Base-by-base conservation (phyloP, 53 echinoderm and acorn worm genomes). In the Stichopus horrens region DNA sequence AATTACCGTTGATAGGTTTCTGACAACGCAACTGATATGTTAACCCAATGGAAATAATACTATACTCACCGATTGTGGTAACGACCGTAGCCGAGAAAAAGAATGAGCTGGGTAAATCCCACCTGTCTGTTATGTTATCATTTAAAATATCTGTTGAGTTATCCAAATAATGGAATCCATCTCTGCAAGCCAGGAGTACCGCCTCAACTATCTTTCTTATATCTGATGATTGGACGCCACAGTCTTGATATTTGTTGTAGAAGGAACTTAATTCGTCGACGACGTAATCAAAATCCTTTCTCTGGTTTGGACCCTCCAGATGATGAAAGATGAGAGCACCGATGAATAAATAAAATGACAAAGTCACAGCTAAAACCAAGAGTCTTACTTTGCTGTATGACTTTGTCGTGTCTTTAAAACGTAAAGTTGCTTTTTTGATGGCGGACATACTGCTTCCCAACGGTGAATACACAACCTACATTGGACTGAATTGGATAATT, bases 11-110 rank as follows among this genome's bases (percentile, higher is more conserved):
- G 37, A 37, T 37, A 37, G 37, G 37, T 37, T 37, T 37, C 37
- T 37, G 2, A 2, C 37, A 37, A 37, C 37, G 2, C 37, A 37
- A 37, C 37, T 37, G 0, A 37, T 2, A 37, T 37, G 37, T 37
- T 37, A 37, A 37, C 37, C 37, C 37, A 37, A 37, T 37, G 37
- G 37, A 37, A 37, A 37, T 37, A 37, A 37, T 37, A 37, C 5
- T 22, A 37, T 9, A 90, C 94, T 94, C 87, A 96, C 96, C 96
- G 20, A 96, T 96, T 7, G 96, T 96, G 16, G 96, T 96, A 18
- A 96, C 93, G 5, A 96, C 95, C 6, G 96, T 95, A 20, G 94
- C 95, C 52, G 94, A 93, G 84, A 96, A 96, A 83, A 96, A 96
- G 77, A 93, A 94, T 4, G 96, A 79, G 74, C 94, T 96, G 7